Base-by-base conservation (phyloP, 2,113 vertebrate species). In the Accipiter cooperii region DNA sequence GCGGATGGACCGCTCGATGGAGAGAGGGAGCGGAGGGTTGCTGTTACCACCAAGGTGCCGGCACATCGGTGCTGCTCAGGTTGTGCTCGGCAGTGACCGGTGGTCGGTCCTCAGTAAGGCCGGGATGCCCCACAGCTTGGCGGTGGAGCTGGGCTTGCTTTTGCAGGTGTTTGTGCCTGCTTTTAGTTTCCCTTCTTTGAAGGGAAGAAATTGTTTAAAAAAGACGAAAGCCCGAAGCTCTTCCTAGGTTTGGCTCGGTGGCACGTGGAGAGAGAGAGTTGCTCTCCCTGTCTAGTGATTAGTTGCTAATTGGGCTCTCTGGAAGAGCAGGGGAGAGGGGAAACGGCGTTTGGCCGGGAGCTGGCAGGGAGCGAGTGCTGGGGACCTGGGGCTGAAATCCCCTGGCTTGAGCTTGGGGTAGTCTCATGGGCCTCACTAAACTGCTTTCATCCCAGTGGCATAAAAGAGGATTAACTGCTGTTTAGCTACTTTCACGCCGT, bases 371-470 rank as follows among this genome's bases (percentile, higher is more conserved):
- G 28, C 2, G 7, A 87, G 64, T 4, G 0, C 64, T 83, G 57
- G 58, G 84, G 83, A 89, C 40, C n/a, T 0, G 6, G 70, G 64
- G 54, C 78, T 91, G 84, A 96, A 97, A 97, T 97, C 66, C 86
- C 58, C 87, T 81, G 90, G 51, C 66, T 76, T 77, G 90, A 83
- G 66, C 31, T 66, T 31, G 57, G 60, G 42, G 40, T 24, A 90
- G 91, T 54, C 96, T 95, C 91, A 90, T 89, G 94, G 96, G 92
- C 84, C 92, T 89, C 93, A 54, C 92, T 97, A 97, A 97, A 97
- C 90, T 89, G 84, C 93, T 97, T 97, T 97, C 87, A 83, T 95
- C 87, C 83, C 82, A 68, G 70, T 54, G 90, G 95, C 70, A 94
- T 65, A 89, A 76, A 95, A 97, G 92, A 78, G 93, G 97, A 97